Base-by-base conservation (phyloP, 2,888 invertebrate species). In the Ormyrus pomaceus region DNA sequence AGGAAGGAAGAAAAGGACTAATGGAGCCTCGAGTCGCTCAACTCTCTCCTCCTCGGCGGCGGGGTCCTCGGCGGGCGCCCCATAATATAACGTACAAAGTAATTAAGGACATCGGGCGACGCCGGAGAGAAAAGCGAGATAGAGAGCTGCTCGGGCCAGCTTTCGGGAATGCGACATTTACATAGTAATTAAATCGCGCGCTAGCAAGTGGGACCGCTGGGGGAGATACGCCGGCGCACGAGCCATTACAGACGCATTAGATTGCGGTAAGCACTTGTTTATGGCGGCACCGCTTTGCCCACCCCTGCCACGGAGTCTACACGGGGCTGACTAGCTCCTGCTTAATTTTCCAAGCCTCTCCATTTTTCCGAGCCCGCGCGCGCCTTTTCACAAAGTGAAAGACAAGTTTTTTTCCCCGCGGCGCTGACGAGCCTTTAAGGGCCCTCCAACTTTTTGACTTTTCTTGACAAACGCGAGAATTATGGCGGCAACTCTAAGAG, bases 141-240 rank as follows among this genome's bases (percentile, higher is more conserved):
- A 76, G 77, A 73, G 72, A 79, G 69, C 84, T 84, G 87, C 87
- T 86, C 86, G 86, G 13, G 87, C 87, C 88, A 88, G 89, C 87
- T 87, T 82, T 89, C 89, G 90, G 89, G 88, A 89, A 89, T 86
- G 90, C 90, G 90, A 90, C 90, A 90, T 90, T 90, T 90, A 90
- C 90, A 90, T 90, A 90, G 90, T 90, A 90, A 90, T 90, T 90
- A 90, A 90, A 90, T 90, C 90, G 90, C 88, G 90, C 88, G 88
- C 87, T 56, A 89, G 88, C 89, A 88, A 89, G 89, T 88, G 89
- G 87, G 87, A 87, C 88, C 87, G 85, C 85, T 87, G 88, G 88
- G 89, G 88, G 88, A 89, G 89, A 89, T 89, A 89, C 89, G 85
- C 87, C 87, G 86, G 88, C 87, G 88, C 87, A 87, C 87, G 87